phyloP scores from a whole-genome alignment of 2,113 vertebrate species.

The Columba livia region DNA sequence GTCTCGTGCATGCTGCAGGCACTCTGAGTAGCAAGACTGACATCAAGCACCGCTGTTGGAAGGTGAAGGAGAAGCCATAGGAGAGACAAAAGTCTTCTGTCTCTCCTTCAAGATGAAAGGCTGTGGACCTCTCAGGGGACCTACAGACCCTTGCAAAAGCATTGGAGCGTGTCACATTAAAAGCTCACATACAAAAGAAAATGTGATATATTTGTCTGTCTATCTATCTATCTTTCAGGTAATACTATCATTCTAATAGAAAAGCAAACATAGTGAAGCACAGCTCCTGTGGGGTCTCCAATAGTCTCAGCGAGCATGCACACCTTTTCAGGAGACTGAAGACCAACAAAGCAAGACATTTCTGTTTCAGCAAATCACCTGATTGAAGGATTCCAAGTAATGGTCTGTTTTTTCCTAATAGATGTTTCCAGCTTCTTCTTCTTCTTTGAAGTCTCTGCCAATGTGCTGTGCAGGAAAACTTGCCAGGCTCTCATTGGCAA shows the following conservation, averaged over 20 bases:
- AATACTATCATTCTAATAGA: neutral
- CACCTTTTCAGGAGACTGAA: neutral
- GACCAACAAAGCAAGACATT: neutral
- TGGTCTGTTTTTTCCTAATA: neutral
- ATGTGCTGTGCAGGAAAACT: neutral
- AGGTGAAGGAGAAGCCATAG: neutral
- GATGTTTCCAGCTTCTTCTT: neutral
- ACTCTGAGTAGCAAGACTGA: neutral
- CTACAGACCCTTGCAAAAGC: neutral
- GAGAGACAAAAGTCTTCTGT: neutral
- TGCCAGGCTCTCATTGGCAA: neutral
- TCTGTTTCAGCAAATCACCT: constrained; percentile 6
- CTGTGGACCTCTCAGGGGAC: neutral
- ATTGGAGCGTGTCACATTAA: neutral
- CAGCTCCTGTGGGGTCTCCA: neutral
- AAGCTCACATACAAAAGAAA: neutral
- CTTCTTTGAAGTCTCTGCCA: constrained; percentile 6
- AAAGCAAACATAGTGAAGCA: neutral
- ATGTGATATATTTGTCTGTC: neutral
- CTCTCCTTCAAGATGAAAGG: neutral
- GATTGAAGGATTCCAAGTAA: neutral
- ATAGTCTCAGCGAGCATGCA: neutral
- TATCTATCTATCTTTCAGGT: neutral
- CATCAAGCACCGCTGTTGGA: neutral
- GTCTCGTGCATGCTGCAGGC: neutral